Conservation (phyloP, 2,888 invertebrate genomes). For the Aphrophora alni region DNA sequence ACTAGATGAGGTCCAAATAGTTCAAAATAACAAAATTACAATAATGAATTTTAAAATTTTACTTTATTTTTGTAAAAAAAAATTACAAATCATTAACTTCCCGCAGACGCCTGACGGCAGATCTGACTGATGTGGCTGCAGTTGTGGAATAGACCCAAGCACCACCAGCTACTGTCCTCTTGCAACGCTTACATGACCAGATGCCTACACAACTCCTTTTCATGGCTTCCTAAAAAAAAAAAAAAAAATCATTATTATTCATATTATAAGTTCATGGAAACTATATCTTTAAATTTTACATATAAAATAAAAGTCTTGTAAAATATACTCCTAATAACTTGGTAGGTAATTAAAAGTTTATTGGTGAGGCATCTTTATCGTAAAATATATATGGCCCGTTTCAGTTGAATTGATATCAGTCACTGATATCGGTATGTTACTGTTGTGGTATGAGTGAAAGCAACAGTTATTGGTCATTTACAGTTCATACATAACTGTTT, state of each 20-base stretch:
- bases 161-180: slow-evolving; percentile 96
- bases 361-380: too few species aligned
- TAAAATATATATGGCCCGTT: too few species aligned
- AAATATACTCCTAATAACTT: neutral
- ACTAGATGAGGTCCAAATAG: too few species aligned
- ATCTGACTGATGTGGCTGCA: slow-evolving; percentile 96
- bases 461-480: too few species aligned
- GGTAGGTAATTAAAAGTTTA: too few species aligned
- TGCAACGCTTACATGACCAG: slow-evolving; percentile 97
- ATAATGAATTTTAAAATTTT: neutral
- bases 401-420: too few species aligned
- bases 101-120: slow-evolving; percentile 95
- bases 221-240: slow-evolving; percentile 88
- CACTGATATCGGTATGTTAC: too few species aligned
- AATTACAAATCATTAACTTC: slow-evolving; percentile 81
- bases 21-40: too few species aligned
- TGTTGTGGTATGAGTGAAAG: too few species aligned
- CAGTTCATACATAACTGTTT: too few species aligned
- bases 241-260: slow-evolving; percentile 27
- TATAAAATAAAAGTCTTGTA: neutral
- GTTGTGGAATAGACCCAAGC: slow-evolving; percentile 99
- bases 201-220: slow-evolving; percentile 97
- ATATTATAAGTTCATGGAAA: too few species aligned
- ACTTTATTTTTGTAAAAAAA: slow-evolving; percentile 34
- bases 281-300: neutral